Evolutionary conservation across 37 sponge, comb jelly and placozoan species (phyloP).

Genomic region (Haliclona indistincta): DNA sequence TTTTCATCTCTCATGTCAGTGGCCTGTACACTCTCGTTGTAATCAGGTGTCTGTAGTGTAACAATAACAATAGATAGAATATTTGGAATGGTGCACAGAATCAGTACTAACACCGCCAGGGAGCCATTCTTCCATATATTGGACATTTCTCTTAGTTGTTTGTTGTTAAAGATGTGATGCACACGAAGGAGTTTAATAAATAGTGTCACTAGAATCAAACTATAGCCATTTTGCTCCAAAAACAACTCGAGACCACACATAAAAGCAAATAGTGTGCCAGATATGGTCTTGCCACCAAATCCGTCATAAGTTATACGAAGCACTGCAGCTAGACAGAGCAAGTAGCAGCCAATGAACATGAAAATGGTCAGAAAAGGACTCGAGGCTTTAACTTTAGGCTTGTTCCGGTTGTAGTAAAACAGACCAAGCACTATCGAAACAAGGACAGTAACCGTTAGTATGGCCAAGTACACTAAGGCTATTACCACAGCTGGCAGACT

Average conservation of each 20-base stretch:
- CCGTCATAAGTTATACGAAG: background rate
- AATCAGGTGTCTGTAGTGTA: too few species aligned
- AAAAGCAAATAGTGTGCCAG: background rate
- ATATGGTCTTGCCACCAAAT: background rate
- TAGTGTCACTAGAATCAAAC: slow-evolving; percentile 12
- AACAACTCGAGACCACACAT: background rate
- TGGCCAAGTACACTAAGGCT: background rate
- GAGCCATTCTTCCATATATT: too few species aligned
- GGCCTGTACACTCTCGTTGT: too few species aligned
- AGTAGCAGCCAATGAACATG: slow-evolving; percentile 40
- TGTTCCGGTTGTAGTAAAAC: slow-evolving; percentile 18
- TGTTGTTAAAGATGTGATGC: slow-evolving; percentile 4
- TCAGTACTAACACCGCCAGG: too few species aligned
- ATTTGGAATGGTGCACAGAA: too few species aligned
- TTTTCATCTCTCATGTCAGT: too few species aligned
- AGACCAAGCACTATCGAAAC: background rate
- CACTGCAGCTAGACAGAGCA: background rate
- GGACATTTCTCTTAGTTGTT: too few species aligned
- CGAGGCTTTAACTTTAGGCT: slow-evolving; percentile 39
- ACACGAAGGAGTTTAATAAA: slow-evolving; percentile 5
- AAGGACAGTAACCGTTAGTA: background rate
- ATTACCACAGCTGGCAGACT: too few species aligned
- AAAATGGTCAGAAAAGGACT: slow-evolving; percentile 10
- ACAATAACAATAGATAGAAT: too few species aligned
- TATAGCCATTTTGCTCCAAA: background rate